These are phyloP conservation scores for Drosophila phalerata DNA, from an alignment of 2,888 invertebrate species.

Conservation along the genomic window DNA sequence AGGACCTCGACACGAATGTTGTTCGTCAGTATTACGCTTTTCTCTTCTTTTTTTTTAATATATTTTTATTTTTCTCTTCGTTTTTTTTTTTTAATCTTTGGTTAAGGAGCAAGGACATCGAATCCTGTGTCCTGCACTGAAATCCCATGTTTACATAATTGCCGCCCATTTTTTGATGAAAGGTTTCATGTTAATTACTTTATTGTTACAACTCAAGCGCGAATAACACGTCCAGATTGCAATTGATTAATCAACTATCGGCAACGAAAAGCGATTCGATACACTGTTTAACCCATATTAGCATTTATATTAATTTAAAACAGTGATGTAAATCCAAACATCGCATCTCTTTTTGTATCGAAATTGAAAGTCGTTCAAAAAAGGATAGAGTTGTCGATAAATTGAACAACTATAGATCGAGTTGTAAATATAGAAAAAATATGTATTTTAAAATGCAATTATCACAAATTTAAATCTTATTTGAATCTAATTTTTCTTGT, in stretches of 20 bases:
- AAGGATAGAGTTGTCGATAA: too few relatives aligned
- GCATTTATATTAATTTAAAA: not conserved
- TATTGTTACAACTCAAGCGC: constrained; percentile 1
- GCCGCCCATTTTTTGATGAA: constrained; percentile 38
- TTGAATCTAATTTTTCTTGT: too few relatives aligned
- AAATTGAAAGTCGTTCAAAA: too few relatives aligned
- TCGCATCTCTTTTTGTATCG: too few relatives aligned
- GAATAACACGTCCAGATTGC: not conserved
- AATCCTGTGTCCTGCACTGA: not conserved
- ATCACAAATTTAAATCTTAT: too few relatives aligned
- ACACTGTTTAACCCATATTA: not conserved
- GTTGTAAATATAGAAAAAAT: too few relatives aligned
- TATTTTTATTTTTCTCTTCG: not conserved
- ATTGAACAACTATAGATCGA: too few relatives aligned
- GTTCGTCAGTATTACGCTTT: constrained; percentile 22
- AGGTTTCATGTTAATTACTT: constrained; percentile 25
- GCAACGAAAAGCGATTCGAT: not conserved
- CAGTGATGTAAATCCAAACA: too few relatives aligned
- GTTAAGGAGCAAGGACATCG: not conserved
- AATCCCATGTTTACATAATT: constrained; percentile 54
- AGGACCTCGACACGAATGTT: constrained; percentile 24
- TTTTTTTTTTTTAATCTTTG: not conserved
- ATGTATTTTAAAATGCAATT: too few relatives aligned
- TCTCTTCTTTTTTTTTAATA: not conserved
- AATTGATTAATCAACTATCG: not conserved